A percentile compares a stretch with the other conserved stretches of the same genome.
Conservation (phyloP, 2,113 vertebrate genomes). For the Leptosomus discolor region DNA sequence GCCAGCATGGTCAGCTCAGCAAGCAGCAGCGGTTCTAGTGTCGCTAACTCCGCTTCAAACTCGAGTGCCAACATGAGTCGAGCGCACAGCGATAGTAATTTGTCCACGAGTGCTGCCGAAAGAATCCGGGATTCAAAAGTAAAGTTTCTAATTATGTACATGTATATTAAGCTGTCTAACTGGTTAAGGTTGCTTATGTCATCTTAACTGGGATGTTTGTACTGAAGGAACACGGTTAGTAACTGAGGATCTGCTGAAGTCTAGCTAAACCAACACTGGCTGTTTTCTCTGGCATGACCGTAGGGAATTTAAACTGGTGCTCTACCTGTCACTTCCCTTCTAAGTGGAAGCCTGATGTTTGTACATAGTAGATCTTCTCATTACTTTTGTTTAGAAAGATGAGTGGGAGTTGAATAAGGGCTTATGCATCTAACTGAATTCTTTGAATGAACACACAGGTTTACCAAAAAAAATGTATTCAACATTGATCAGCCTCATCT, state of each 20-base stretch:
- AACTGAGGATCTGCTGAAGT: background rate
- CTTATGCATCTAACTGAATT: background rate
- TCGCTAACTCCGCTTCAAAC: conserved; percentile 85
- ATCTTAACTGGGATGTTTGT: background rate
- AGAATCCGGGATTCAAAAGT: conserved; percentile 98
- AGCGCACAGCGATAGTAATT: conserved; percentile 94
- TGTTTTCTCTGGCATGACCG: background rate
- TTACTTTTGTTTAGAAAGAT: background rate
- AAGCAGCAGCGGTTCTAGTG: conserved; percentile 87
- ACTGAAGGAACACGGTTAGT: background rate
- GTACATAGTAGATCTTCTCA: background rate
- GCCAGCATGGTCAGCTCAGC: conserved; percentile 91
- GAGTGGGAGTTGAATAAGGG: background rate
- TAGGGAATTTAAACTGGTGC: background rate
- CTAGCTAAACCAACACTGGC: background rate
- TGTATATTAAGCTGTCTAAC: background rate
- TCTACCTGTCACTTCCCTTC: background rate
- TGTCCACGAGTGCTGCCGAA: conserved; percentile 91
- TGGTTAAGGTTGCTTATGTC: background rate
- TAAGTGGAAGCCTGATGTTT: background rate
- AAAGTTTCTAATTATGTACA: conserved; percentile 42
- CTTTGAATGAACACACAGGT: background rate
- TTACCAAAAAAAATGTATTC: background rate
- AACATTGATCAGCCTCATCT: background rate
- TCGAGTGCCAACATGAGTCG: conserved; percentile 93